Evolutionary conservation across 2,888 invertebrate genomes (phyloP), one percentile per base, ranked within the genome.

Genomic region (Drepanosiphum platanoidis): DNA sequence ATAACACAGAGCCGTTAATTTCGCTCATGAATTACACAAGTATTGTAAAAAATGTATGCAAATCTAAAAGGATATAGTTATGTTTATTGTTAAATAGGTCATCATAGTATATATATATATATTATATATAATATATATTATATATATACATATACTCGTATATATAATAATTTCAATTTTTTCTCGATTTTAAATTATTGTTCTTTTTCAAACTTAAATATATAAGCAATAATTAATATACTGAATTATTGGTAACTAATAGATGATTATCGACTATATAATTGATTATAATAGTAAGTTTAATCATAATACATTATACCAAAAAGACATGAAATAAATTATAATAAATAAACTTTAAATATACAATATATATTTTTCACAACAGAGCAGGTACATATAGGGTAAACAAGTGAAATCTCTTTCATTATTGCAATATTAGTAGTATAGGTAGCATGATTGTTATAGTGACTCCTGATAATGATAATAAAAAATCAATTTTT

Each of bases 331-430:
- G 46, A 52, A 34, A 79, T 68, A 52, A 78, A 78, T 66, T 39
- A 32, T 32, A 22, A 42, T 34, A n/a, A 30, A 58, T 70, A 80
- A 80, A 52, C 32, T 70, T 70, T 46, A 34, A 58, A 58, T 18
- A 36, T 80, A 46, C 68, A 80, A 58, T 78, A 32, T 66, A 68
- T 68, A 78, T 42, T 68, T 80, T 52, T 68, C 68, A 80, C 70
- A 80, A 80, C 36, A 36, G 13, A 80, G 70, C 80, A 70, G 70
- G 80, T 80, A 80, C 80, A 80, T 68, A 79, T n/a, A 68, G 46
- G 68, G 79, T 68, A 68, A 68, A 68, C 68, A 52, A 72, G 68
- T 70, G 46, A 52, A 80, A 61, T 52, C 1, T 42, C n/a, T 27
- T 68, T 52, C 30, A 7, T 15, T 68, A 68, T 68, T 52, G 78